Evolutionary conservation across 2,888 invertebrate genomes (phyloP), one percentile per base, ranked within the genome.

Genomic region (Morpho achilles): DNA sequence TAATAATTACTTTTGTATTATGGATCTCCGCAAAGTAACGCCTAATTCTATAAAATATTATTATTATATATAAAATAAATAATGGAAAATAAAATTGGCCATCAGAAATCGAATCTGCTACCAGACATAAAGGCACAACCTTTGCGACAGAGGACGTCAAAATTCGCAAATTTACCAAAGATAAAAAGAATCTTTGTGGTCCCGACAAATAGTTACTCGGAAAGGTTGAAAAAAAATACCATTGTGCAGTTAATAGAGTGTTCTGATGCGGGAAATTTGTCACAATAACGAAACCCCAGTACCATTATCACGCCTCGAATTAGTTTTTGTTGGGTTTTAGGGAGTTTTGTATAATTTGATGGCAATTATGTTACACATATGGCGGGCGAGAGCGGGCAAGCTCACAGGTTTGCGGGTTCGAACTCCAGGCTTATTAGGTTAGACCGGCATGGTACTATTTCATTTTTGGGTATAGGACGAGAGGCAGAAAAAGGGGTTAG

Each of bases 281-380:
- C 78, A 88, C 87, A 88, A 88, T 69, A 77, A 61, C 56, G 66
- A 70, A n/a, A 74, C 76, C 77, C 82, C 80, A 84, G 83, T 82
- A 80, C 72, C 51, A 87, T 87, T 85, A 87, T 86, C 86, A 82
- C 87, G 84, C 85, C 80, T 68, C 72, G 77, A 81, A 82, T 84
- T 85, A 80, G 80, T 82, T 80, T 82, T 87, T 87, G 86, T 87
- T 80, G 83, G 62, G 16, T 16, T 32, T 7, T 23, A 22, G 53
- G 46, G 42, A 42, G 3, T 10, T 49, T 23, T 43, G 32, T 32
- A 43, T 43, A 49, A 54, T 49, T 54, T 54, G 32, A 54, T 42
- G 48, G 48, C 54, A 54, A 49, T 54, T 54, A 54, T 54, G 47
- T n/a, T 23, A n/a, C 10, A 5, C 54, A 48, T 48, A 43, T 48